phyloP scores from a whole-genome alignment of 2,888 invertebrate species.

The Polydrusus cervinus region DNA sequence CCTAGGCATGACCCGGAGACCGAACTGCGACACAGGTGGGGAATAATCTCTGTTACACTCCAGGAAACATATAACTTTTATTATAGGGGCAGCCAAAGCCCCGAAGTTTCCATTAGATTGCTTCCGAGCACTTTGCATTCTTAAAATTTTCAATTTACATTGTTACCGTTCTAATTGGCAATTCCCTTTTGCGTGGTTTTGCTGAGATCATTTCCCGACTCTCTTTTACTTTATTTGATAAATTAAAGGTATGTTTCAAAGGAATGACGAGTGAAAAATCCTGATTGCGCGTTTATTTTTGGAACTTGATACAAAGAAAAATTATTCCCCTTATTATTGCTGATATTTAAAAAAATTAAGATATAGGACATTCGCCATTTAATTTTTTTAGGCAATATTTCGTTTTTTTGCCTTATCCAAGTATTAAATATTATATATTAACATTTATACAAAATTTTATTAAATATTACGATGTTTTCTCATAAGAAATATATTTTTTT shows the following conservation, averaged over 20 bases:
- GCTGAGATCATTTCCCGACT: slow-evolving; percentile 22
- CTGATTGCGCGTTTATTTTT: slow-evolving; percentile 10
- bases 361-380: too few relatives aligned
- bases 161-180: slow-evolving; percentile 52
- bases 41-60: slow-evolving; percentile 58
- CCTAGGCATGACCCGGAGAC: slow-evolving; percentile 62
- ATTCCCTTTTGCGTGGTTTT: slow-evolving; percentile 40
- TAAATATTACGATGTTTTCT: too few relatives aligned
- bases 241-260: slow-evolving; percentile 27
- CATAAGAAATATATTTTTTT: too few relatives aligned
- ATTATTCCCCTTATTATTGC: too few relatives aligned
- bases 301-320: neutral
- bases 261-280: slow-evolving; percentile 5
- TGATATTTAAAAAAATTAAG: too few relatives aligned
- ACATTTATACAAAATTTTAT: too few relatives aligned
- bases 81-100: slow-evolving; percentile 45
- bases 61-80: slow-evolving; percentile 60
- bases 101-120: slow-evolving; percentile 51
- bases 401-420: too few relatives aligned
- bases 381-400: too few relatives aligned
- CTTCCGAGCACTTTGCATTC: slow-evolving; percentile 50
- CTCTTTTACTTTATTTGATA: slow-evolving; percentile 29
- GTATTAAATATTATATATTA: too few relatives aligned
- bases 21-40: slow-evolving; percentile 57
- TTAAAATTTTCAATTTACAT: slow-evolving; percentile 53